These are phyloP conservation scores for Sebastes minor DNA, from an alignment of 2,797 vertebrate genomes.

Conservation along the genomic window DNA sequence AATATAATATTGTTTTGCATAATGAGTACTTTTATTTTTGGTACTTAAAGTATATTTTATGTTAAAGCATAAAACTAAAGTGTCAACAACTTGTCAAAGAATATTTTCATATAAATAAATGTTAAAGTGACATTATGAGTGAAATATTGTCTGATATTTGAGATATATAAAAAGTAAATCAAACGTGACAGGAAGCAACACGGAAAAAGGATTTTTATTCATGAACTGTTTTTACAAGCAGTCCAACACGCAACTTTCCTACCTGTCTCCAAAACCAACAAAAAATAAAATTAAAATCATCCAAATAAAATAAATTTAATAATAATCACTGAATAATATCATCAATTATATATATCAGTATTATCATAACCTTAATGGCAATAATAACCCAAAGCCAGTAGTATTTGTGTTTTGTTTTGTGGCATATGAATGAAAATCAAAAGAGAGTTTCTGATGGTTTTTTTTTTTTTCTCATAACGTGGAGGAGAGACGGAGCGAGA, in stretches of 20 bases:
- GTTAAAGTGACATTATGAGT: no score
- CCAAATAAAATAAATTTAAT: conserved; percentile 74
- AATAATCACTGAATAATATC: conserved; percentile 79
- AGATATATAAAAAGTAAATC: not conserved
- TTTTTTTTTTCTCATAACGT: not conserved
- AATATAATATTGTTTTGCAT: no score
- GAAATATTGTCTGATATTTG: no score
- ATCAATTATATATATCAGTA: conserved; percentile 77
- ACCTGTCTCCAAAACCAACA: conserved; percentile 75
- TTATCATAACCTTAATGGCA: conserved; percentile 75
- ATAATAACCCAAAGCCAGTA: conserved; percentile 82
- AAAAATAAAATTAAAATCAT: conserved; percentile 39
- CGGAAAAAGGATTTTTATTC: conserved; percentile 87
- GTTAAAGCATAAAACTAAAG: no score
- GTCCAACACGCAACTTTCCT: conserved; percentile 85
- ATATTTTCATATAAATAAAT: no score
- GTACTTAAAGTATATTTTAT: no score
- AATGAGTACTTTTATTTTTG: no score
- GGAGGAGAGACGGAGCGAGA: conserved; percentile 32
- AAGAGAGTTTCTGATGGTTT: conserved; percentile 27
- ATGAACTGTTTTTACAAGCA: conserved; percentile 87
- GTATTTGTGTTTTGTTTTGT: conserved; percentile 78
- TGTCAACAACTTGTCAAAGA: no score
- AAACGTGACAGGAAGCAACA: conserved; percentile 65
- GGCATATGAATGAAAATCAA: conserved; percentile 58